Conservation (phyloP, 2,888 invertebrate species). For the Ormyrus nitidulus region DNA sequence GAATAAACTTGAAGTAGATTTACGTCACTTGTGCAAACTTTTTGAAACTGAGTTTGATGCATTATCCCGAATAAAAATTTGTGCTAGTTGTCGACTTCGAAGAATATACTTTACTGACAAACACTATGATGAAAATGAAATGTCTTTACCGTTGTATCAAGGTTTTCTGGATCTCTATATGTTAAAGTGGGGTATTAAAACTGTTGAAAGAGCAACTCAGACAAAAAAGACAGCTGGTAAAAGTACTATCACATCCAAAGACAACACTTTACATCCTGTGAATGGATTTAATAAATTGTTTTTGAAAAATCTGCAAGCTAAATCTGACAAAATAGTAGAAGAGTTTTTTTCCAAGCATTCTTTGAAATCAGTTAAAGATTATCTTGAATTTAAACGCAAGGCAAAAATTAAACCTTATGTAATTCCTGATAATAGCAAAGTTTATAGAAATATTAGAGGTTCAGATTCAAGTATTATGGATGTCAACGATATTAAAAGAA, state of each 20-base stretch:
- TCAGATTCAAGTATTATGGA: constrained; percentile 38
- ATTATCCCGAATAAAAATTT: constrained; percentile 91
- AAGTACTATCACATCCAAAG: constrained; percentile 11
- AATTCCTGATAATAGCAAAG: constrained; percentile 46
- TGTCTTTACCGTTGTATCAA: constrained; percentile 63
- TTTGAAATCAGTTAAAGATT: constrained; percentile 34
- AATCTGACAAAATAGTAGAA: constrained; percentile 60
- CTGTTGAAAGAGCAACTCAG: constrained; percentile 65
- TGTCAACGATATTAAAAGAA: constrained; percentile 42
- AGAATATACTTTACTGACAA: constrained; percentile 88
- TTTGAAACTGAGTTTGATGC: constrained; percentile 96
- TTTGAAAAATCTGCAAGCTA: constrained; percentile 58
- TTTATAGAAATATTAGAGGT: neutral
- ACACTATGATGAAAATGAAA: constrained; percentile 67
- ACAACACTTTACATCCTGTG: neutral
- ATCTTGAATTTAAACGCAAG: constrained; percentile 57
- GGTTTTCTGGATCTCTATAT: constrained; percentile 68
- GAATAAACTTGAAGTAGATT: constrained; percentile 96
- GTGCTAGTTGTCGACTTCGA: constrained; percentile 94
- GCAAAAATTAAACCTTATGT: constrained; percentile 60
- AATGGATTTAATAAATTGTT: constrained; percentile 48
- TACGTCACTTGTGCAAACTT: constrained; percentile 91
- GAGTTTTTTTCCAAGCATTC: constrained; percentile 60
- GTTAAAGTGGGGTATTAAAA: constrained; percentile 68
- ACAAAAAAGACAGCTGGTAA: constrained; percentile 59